These are phyloP conservation scores for Palythoa caribaeorum DNA, from an alignment of 92 coral and sea anemone genomes.

Conservation along the genomic window DNA sequence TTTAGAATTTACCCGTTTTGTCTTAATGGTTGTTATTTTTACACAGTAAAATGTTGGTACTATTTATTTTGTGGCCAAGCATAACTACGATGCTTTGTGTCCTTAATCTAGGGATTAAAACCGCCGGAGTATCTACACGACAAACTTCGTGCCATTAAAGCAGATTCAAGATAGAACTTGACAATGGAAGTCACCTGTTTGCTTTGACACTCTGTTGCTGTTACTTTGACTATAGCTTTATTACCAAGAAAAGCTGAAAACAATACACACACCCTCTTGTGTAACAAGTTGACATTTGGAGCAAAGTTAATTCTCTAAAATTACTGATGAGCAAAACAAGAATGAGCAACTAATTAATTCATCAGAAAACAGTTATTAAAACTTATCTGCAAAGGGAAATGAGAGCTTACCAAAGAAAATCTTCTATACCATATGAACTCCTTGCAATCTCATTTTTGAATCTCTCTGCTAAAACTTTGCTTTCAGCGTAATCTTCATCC, in stretches of 20 bases:
- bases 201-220: background rate
- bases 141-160: background rate
- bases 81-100: background rate
- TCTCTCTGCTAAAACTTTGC: background rate
- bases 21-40: background rate
- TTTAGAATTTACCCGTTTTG: background rate
- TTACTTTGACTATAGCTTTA: background rate
- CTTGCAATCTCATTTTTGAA: constrained; percentile 20
- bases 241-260: constrained; percentile 4
- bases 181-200: background rate
- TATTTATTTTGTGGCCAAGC: constrained; percentile 26
- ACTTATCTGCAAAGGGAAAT: background rate
- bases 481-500: background rate
- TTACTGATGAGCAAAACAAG: background rate
- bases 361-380: background rate
- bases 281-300: constrained; percentile 16
- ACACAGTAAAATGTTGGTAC: background rate
- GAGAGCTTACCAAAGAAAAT: constrained; percentile 2
- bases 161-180: background rate
- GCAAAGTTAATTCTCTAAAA: background rate
- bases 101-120: constrained; percentile 14
- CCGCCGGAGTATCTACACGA: background rate
- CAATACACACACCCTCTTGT: constrained; percentile 8
- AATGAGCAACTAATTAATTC: background rate
- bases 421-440: constrained; percentile 6